Evolutionary conservation across 1,140 invertebrate genomes (phyloP).

Genomic region (Pararge aegeria): DNA sequence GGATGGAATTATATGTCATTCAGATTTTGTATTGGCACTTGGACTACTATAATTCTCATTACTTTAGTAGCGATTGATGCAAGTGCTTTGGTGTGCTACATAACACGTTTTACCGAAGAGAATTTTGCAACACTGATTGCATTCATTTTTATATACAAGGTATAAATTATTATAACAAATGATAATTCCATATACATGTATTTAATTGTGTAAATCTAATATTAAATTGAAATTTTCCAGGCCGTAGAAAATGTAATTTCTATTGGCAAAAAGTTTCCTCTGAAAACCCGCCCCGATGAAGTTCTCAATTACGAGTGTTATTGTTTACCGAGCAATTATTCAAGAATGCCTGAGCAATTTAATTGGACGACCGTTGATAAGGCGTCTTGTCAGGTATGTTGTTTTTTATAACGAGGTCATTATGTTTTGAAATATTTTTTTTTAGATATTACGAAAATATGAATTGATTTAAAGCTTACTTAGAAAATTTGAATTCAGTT

Average conservation of each 20-base stretch:
- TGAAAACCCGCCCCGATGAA: constrained; percentile 82
- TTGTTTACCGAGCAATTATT: constrained; percentile 81
- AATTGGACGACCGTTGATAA: constrained; percentile 83
- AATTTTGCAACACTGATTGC: constrained; percentile 99
- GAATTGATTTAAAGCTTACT: too few species aligned
- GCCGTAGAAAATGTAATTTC: constrained; percentile 91
- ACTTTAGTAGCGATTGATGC: constrained; percentile 97
- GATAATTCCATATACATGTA: background rate
- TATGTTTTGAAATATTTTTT: too few species aligned
- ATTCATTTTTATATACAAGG: constrained; percentile 99
- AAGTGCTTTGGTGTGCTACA: constrained; percentile 98
- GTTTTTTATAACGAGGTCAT: constrained; percentile 12
- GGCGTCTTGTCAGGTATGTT: constrained; percentile 83
- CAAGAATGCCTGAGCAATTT: constrained; percentile 66
- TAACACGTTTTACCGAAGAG: constrained; percentile 99
- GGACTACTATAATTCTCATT: constrained; percentile 93
- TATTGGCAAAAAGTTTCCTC: constrained; percentile 90
- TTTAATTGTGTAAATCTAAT: background rate
- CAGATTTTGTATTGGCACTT: constrained; percentile 96
- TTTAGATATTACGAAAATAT: too few species aligned
- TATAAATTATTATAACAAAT: constrained; percentile 61
- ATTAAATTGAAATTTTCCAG: constrained; percentile 73
- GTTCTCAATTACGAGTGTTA: constrained; percentile 83
- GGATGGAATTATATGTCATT: constrained; percentile 96
- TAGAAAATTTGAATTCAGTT: too few species aligned